Conservation (phyloP, 2,113 vertebrate genomes). For the Scopus umbretta region DNA sequence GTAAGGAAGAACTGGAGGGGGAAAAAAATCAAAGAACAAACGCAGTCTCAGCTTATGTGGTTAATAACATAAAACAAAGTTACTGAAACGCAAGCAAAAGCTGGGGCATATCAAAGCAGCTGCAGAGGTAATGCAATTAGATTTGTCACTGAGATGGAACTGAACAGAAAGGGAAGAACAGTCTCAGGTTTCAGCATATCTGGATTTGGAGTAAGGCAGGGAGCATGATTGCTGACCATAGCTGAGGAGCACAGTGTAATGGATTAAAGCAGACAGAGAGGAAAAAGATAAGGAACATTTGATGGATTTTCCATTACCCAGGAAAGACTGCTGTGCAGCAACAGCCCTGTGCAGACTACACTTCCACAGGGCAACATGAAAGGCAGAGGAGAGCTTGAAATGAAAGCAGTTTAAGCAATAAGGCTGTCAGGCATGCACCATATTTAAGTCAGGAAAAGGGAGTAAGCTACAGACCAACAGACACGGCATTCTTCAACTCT, state of each 20-base stretch:
- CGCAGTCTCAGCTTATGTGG: not conserved
- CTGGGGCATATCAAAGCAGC: not conserved
- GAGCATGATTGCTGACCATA: not conserved
- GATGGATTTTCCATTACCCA: not conserved
- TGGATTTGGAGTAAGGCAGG: not conserved
- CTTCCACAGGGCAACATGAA: not conserved
- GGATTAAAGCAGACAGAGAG: not conserved
- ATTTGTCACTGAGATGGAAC: constrained; percentile 13
- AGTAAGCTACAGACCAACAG: not conserved
- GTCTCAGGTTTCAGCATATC: not conserved
- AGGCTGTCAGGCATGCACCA: not conserved
- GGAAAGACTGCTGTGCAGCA: not conserved
- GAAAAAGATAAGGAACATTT: not conserved
- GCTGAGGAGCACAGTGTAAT: not conserved
- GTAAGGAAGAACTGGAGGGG: not conserved
- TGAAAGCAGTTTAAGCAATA: not conserved
- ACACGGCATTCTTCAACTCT: not conserved
- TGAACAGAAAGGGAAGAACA: not conserved
- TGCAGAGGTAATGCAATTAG: not conserved
- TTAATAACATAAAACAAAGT: not conserved
- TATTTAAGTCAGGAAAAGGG: not conserved
- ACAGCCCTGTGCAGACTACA: not conserved
- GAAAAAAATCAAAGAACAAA: not conserved
- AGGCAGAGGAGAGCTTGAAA: not conserved
- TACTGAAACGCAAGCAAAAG: not conserved